Evolutionary conservation across 2,797 vertebrate species (phyloP).

Genomic region (Gallinago solitaria): DNA sequence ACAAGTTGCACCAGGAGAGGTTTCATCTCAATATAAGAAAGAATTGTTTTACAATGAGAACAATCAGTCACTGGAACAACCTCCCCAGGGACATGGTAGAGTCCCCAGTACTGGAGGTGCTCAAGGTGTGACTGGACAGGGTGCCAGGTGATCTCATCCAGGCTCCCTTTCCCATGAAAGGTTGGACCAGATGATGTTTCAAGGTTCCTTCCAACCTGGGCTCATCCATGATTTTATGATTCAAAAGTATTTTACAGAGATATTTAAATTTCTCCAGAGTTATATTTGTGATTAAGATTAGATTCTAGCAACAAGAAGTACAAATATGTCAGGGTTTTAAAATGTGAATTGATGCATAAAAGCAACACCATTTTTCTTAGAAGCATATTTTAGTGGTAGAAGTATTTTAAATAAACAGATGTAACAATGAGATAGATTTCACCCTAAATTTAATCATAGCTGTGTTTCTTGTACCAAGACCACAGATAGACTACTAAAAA

Average conservation of each 20-base stretch:
- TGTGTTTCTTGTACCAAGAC: background rate
- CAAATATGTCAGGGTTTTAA: background rate
- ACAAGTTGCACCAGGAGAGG: background rate
- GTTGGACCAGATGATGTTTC: background rate
- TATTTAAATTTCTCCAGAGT: background rate
- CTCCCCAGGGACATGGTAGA: background rate
- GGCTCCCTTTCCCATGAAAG: background rate
- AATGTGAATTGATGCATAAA: background rate
- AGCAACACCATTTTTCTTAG: background rate
- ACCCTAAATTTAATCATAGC: background rate
- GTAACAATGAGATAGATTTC: background rate
- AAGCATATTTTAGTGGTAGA: background rate
- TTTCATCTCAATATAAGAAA: background rate
- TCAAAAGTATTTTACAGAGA: background rate
- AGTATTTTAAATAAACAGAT: background rate
- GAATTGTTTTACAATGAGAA: background rate
- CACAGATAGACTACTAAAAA: background rate
- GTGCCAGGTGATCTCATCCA: background rate
- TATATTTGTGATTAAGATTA: background rate
- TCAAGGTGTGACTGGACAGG: background rate
- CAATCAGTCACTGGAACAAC: background rate
- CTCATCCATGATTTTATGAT: background rate
- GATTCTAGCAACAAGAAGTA: background rate
- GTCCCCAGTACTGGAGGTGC: background rate
- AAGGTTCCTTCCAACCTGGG: background rate